These are phyloP conservation scores for Anastrepha ludens DNA, from an alignment of 1,140 invertebrate species.

Conservation along the genomic window DNA sequence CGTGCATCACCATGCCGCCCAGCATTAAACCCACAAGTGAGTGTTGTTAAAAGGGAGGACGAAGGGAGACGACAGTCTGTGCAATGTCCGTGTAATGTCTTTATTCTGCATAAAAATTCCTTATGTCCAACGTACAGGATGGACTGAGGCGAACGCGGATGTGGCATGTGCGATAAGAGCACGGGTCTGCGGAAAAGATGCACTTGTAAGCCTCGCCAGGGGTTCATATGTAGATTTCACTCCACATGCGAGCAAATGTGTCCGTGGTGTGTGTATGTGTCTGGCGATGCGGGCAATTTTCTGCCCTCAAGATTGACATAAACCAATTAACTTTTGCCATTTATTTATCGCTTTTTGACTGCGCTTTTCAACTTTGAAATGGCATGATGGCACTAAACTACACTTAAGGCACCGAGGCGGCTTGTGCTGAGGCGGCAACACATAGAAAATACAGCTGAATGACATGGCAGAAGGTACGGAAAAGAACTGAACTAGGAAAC, in stretches of 20 bases:
- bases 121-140: constrained; percentile 24
- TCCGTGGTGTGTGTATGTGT: neutral
- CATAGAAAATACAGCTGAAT: neutral
- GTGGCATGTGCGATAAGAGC: constrained; percentile 19
- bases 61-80: neutral
- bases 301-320: constrained; percentile 70
- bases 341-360: constrained; percentile 58
- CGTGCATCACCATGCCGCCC: too few species aligned
- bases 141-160: neutral
- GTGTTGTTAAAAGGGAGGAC: neutral
- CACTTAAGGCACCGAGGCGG: neutral
- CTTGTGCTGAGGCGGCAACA: neutral
- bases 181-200: neutral
- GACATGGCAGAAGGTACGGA: neutral
- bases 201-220: neutral
- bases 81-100: constrained; percentile 41
- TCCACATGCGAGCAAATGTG: neutral
- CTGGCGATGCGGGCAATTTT: constrained; percentile 48
- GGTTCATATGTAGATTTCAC: neutral
- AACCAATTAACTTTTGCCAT: constrained; percentile 74
- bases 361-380: constrained; percentile 54
- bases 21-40: neutral
- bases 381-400: constrained; percentile 45
- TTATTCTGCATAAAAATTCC: constrained; percentile 46
- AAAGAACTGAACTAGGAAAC: constrained; percentile 28